Percentiles rank a stretch among this genome's conserved stretches.
These are phyloP conservation scores for Apodemus agrarius DNA, from an alignment of 2,797 vertebrate species.

Conservation along the genomic window DNA sequence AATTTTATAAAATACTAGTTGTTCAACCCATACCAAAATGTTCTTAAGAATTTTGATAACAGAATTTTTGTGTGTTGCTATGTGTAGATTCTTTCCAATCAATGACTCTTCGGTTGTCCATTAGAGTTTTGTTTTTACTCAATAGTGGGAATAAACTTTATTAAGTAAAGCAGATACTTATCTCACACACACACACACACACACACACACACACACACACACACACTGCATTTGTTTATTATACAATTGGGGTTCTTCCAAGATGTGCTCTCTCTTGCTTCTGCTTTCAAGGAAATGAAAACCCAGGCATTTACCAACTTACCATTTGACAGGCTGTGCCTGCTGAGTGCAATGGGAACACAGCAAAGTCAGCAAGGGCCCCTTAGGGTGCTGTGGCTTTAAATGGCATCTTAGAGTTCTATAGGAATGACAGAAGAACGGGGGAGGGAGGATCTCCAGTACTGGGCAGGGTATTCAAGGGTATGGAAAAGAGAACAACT, in stretches of 20 bases:
- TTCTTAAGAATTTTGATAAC: constrained; percentile 53
- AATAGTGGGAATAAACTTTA: constrained; percentile 32
- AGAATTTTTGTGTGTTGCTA: constrained; percentile 35
- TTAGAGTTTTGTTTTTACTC: constrained; percentile 22
- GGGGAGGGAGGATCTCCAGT: not conserved
- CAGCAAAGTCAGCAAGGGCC: not conserved
- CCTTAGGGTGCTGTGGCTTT: not conserved
- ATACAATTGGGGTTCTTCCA: not conserved
- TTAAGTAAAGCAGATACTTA: constrained; percentile 7
- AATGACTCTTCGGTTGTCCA: not conserved
- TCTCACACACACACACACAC: not conserved
- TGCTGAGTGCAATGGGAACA: not conserved
- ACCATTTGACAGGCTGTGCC: not conserved
- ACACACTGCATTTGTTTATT: not conserved
- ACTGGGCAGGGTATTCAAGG: not conserved
- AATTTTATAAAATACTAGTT: constrained; percentile 16
- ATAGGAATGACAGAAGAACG: not conserved
- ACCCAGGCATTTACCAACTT: not conserved
- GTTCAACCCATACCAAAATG: not conserved
- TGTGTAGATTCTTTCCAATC: not conserved
- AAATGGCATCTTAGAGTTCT: not conserved
- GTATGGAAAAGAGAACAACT: not conserved
- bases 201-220: not conserved
- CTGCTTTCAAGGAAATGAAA: not conserved
- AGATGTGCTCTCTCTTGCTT: not conserved